Percentiles rank a stretch among this genome's conserved stretches.
Conservation (phyloP, 2,888 invertebrate species). For the Cremastinae sp. region DNA sequence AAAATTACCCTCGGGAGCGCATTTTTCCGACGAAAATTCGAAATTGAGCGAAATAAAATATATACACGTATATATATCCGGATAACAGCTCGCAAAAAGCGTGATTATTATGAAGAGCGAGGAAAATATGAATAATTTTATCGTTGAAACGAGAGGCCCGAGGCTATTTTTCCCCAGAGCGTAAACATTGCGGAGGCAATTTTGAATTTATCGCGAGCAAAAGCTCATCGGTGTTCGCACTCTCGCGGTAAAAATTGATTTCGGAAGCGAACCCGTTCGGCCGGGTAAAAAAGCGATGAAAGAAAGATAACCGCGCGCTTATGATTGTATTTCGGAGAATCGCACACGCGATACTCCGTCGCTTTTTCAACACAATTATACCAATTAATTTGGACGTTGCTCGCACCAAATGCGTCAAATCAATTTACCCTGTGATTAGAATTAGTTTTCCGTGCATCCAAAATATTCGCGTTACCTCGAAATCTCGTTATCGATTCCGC, state of each 20-base stretch:
- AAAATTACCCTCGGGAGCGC: conserved; percentile 7
- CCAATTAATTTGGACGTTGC: conserved; percentile 59
- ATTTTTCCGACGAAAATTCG: conserved; percentile 4
- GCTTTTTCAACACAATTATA: conserved; percentile 44
- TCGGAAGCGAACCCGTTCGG: conserved; percentile 5
- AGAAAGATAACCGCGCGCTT: conserved; percentile 30
- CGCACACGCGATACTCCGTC: conserved; percentile 33
- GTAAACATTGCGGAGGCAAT: conserved; percentile 16
- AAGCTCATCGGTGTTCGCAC: conserved; percentile 21
- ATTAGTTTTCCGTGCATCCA: conserved; percentile 40
- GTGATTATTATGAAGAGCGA: no score
- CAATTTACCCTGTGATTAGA: conserved; percentile 45
- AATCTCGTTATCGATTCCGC: conserved; percentile 40
- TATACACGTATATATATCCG: no score
- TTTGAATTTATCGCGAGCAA: conserved; percentile 2
- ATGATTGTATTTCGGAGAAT: conserved; percentile 52
- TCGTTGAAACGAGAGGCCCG: conserved; percentile 3
- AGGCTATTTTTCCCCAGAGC: conserved; percentile 9
- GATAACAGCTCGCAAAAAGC: no score
- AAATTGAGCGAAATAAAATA: not conserved
- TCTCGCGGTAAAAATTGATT: conserved; percentile 20
- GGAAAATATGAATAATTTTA: not conserved
- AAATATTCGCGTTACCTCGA: conserved; percentile 17
- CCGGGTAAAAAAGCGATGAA: not conserved
- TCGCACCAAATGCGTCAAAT: conserved; percentile 49